Percentiles rank a stretch among this genome's conserved stretches.
Evolutionary conservation across 2,888 invertebrate species (phyloP).

Genomic region (Strigamia transsilvanica): DNA sequence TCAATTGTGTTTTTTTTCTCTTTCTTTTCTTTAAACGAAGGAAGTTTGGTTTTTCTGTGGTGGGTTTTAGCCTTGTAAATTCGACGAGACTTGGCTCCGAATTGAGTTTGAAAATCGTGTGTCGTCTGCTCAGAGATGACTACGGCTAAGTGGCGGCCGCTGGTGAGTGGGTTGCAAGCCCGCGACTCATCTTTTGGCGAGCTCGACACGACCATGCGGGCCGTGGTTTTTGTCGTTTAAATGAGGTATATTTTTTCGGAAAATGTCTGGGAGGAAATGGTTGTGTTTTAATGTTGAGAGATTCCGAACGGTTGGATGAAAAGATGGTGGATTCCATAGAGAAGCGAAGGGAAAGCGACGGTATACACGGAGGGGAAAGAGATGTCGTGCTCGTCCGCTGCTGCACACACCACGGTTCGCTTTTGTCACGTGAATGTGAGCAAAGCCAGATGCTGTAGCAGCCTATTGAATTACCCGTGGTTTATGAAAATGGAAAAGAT

Average conservation of each 20-base stretch:
- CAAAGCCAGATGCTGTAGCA: constrained; percentile 53
- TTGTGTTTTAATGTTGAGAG: not conserved
- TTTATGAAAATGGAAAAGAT: constrained; percentile 46
- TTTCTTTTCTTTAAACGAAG: not conserved
- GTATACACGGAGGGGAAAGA: constrained; percentile 8
- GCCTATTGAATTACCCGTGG: constrained; percentile 52
- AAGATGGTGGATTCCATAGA: constrained; percentile 3
- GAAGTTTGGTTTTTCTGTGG: not conserved
- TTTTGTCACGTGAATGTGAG: constrained; percentile 50
- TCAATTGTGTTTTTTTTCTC: not conserved
- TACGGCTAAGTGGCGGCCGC: constrained; percentile 48
- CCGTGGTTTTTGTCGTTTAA: constrained; percentile 28
- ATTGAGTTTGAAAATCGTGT: constrained; percentile 7
- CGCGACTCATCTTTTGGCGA: constrained; percentile 47
- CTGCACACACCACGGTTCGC: constrained; percentile 38
- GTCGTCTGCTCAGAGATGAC: constrained; percentile 27
- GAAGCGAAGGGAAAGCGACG: constrained; percentile 7
- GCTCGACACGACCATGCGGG: constrained; percentile 35
- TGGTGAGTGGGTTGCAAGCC: constrained; percentile 47
- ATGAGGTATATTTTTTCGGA: not conserved
- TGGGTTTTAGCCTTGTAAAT: not conserved
- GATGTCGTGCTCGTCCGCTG: constrained; percentile 50
- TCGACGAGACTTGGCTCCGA: constrained; percentile 7
- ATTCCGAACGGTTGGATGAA: constrained; percentile 4
- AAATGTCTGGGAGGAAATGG: not conserved